Base-by-base conservation (phyloP, 1,140 invertebrate species). In the Samia ricini region DNA sequence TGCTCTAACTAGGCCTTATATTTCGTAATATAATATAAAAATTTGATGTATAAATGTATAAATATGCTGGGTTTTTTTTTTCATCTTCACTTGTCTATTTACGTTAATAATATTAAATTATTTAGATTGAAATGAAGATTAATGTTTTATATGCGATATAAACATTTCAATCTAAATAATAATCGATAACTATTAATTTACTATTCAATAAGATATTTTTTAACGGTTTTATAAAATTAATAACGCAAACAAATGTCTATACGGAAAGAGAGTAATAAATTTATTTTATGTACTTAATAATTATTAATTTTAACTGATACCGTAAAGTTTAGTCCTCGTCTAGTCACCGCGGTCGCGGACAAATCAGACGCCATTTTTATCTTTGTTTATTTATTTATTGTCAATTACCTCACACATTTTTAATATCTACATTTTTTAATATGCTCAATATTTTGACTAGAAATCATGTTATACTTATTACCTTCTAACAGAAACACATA, bases 401-500 rank as follows among this genome's bases (percentile, higher is more conserved):
- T 88, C 85, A 88, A 81, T 85, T 85, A 85, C 77, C 66, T 81
- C 79, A 54, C 19, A 26, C 42, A 67, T 80, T 72, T 77, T 76
- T 81, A 83, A 83, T 83, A 90, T 81, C 83, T 88, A 88, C 80
- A 83, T 74, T 88, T 56, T 56, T 83, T 83, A 84, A 87, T 88
- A 88, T 85, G 87, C 76, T 88, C 83, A 87, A 88, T 90, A 88
- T 88, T 89, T 88, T 90, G 87, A 90, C 87, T 90, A 90, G 87
- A 90, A 90, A 90, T 83, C 85, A 86, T 88, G 81, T 77, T 79
- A 75, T 75, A 79, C 76, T 85, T 87, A 83, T 83, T 84, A 88
- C 71, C 82, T 81, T 89, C 83, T 85, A 86, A 88, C 83, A 89
- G 86, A 52, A 88, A 89, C 81, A 79, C 79, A 85, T 76, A 79